Conservation (phyloP, 2,888 invertebrate species). For the Papilio demoleus region DNA sequence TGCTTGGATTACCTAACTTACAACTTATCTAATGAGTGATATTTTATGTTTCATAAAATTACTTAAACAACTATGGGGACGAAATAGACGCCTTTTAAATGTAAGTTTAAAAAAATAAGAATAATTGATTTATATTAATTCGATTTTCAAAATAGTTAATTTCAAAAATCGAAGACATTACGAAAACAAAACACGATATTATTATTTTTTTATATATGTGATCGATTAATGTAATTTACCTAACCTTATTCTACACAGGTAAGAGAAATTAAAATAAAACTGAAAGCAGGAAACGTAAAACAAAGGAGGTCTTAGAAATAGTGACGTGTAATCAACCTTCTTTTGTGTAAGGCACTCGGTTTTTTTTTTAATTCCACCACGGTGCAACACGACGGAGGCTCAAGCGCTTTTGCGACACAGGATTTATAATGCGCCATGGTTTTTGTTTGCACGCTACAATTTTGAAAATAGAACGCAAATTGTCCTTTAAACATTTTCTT, state of each 20-base stretch:
- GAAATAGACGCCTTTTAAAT: not conserved
- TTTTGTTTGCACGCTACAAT: conserved; percentile 32
- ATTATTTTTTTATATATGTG: not conserved
- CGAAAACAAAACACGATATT: not conserved
- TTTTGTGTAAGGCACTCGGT: conserved; percentile 63
- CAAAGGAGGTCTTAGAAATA: conserved; percentile 63
- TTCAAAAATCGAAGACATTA: too few species aligned
- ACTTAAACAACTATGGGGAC: too few species aligned
- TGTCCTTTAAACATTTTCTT: conserved; percentile 32
- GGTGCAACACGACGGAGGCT: conserved; percentile 41
- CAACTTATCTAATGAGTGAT: not conserved
- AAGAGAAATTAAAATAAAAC: conserved; percentile 45
- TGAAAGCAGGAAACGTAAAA: conserved; percentile 57
- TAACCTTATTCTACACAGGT: conserved; percentile 34
- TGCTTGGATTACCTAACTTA: not conserved
- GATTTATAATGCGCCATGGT: conserved; percentile 32
- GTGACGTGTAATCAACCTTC: conserved; percentile 73
- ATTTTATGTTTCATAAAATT: too few species aligned
- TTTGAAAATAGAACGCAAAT: conserved; percentile 38
- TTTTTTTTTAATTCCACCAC: conserved; percentile 64
- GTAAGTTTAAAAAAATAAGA: not conserved
- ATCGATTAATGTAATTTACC: not conserved
- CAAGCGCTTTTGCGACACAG: conserved; percentile 35
- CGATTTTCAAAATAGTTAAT: too few species aligned
- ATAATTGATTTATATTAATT: not conserved